Percentiles rank a stretch among this genome's conserved stretches.
Conservation (phyloP, 2,797 vertebrate species). For the Jordanella pulchra region DNA sequence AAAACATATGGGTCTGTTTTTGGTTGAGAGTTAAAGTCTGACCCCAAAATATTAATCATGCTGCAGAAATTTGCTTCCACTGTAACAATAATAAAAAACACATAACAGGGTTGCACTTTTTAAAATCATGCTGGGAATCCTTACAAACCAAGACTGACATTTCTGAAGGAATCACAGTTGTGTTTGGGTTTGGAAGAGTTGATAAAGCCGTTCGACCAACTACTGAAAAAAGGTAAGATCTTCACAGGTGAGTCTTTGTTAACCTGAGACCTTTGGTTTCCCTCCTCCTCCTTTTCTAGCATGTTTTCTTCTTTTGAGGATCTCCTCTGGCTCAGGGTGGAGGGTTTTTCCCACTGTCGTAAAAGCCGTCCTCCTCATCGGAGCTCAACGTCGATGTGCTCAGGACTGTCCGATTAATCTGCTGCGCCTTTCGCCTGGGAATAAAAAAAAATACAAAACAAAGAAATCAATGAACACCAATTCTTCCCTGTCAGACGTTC, state of each 20-base stretch:
- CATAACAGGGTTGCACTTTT: constrained; percentile 10
- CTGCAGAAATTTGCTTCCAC: constrained; percentile 21
- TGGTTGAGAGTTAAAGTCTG: constrained; percentile 33
- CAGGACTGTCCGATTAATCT: constrained; percentile 72
- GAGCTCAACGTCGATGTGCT: constrained; percentile 83
- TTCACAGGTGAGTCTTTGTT: constrained; percentile 18
- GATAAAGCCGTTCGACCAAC: constrained; percentile 29
- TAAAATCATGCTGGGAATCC: background rate
- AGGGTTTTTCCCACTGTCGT: constrained; percentile 74
- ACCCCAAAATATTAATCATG: constrained; percentile 16
- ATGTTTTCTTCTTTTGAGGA: constrained; percentile 70
- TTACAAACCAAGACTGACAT: constrained; percentile 18
- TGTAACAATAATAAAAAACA: constrained; percentile 11
- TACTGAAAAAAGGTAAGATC: constrained; percentile 24
- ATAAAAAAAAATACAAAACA: constrained; percentile 5
- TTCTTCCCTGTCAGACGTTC: background rate
- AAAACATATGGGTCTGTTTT: constrained; percentile 16
- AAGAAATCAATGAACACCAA: constrained; percentile 5
- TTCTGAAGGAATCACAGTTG: constrained; percentile 30
- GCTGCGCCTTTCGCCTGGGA: constrained; percentile 81
- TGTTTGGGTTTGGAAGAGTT: constrained; percentile 29
- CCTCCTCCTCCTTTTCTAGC: constrained; percentile 30
- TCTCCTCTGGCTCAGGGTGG: constrained; percentile 83
- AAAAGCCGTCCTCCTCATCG: constrained; percentile 86
- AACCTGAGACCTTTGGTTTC: constrained; percentile 31